Base-by-base conservation (phyloP, 1,140 invertebrate genomes). In the Stenopsyche tienmushanensis region DNA sequence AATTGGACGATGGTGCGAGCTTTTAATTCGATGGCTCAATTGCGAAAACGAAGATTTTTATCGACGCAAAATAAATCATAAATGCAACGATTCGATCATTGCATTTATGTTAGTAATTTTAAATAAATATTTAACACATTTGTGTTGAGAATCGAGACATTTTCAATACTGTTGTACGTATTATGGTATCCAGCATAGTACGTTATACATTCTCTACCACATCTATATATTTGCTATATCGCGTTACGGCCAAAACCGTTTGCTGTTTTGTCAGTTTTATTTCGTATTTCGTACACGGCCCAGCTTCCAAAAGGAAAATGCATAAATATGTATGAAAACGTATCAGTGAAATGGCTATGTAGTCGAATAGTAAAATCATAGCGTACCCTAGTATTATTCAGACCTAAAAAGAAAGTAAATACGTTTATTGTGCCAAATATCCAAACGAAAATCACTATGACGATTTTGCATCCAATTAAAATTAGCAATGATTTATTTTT, bases 281-380 rank as follows among this genome's bases (percentile, higher is more conserved):
- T 65, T 65, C 34, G 64, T 65, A 65, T 65, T 65, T 65, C 49
- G 54, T 55, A 65, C 64, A 65, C 64, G 64, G 49, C 29, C 47
- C 55, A 26, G 9, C 42, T 44, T 44, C 29, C 45, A 17, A 62
- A 41, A 60, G 53, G 58, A 64, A 57, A 65, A 65, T 69, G 63
- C 62, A 69, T 69, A 69, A 69, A 69, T 69, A 69, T 69, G 66
- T 69, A 69, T 69, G 57, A 53, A 55, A 69, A 64, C 50, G 59
- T 67, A 67, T 67, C 65, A 67, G 53, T 44, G 44, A 60, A 60
- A 67, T 49, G 44, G 59, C 64, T 60, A 49, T 60, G 57, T 60
- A 47, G 57, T 60, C 57, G 57, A 60, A 60, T 60, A 60, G 57
- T 60, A 60, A 60, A 60, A 60, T 60, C 57, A 60, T 60, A 60